phyloP scores from a whole-genome alignment of 2,888 invertebrate genomes.

The Pyrochroa serraticornis region DNA sequence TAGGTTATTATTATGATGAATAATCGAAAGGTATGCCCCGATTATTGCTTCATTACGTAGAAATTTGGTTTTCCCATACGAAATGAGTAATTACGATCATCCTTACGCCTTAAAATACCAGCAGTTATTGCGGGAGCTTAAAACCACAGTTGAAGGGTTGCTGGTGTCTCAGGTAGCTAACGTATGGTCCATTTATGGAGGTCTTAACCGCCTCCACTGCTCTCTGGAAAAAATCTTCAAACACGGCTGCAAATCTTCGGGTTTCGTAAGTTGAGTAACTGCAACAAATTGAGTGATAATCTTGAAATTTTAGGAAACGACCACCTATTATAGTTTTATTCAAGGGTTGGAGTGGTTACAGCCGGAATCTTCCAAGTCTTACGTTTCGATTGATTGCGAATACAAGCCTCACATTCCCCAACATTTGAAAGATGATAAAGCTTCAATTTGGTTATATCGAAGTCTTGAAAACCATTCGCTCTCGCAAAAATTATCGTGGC shows the following conservation, averaged over 20 bases:
- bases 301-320: conserved; percentile 55
- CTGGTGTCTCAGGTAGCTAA: conserved; percentile 63
- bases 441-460: conserved; percentile 61
- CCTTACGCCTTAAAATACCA: conserved; percentile 52
- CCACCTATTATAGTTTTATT: conserved; percentile 63
- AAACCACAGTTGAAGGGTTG: conserved; percentile 64
- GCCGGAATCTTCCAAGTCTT: conserved; percentile 62
- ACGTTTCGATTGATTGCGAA: conserved; percentile 56
- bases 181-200: conserved; percentile 67
- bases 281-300: no score
- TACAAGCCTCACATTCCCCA: conserved; percentile 56
- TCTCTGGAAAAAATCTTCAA: conserved; percentile 64
- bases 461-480: conserved; percentile 64
- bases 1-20: no score
- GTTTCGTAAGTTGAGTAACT: conserved; percentile 7
- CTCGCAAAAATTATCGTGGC: conserved; percentile 66
- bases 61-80: no score
- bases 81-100: background rate
- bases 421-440: conserved; percentile 60
- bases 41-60: no score
- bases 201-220: conserved; percentile 62
- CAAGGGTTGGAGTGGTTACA: conserved; percentile 67
- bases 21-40: no score
- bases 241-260: conserved; percentile 59
- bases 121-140: conserved; percentile 61